A percentile compares a stretch with the other conserved stretches of the same genome.
Evolutionary conservation across 2,888 invertebrate genomes (phyloP).

Genomic region (Celastrina argiolus): DNA sequence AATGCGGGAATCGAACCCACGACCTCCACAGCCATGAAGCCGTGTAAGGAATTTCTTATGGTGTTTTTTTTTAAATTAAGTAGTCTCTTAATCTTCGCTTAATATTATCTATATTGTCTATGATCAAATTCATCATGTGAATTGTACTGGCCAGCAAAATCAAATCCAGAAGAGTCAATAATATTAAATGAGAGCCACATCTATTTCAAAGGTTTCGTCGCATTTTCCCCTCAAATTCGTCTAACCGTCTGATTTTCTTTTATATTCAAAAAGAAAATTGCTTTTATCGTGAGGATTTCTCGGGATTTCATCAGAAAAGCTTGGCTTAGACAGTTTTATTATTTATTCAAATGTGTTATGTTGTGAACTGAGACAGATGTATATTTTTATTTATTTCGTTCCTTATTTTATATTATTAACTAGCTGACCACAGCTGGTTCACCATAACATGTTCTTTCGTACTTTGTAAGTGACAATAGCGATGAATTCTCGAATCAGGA

Average conservation of each 20-base stretch:
- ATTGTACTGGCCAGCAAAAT: too few relatives aligned
- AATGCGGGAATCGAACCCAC: too few relatives aligned
- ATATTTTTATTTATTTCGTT: slow-evolving; percentile 28
- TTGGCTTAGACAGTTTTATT: neutral
- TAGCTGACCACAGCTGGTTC: too few relatives aligned
- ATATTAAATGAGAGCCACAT: neutral
- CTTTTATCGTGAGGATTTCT: slow-evolving; percentile 11
- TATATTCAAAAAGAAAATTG: slow-evolving; percentile 9
- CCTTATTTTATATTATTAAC: slow-evolving; percentile 20
- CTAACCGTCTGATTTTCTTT: slow-evolving; percentile 9
- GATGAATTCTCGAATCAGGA: too few relatives aligned
- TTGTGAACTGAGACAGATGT: slow-evolving; percentile 2
- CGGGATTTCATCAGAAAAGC: neutral
- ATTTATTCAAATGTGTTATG: slow-evolving; percentile 11
- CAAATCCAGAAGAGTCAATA: neutral
- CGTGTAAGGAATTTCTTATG: too few relatives aligned
- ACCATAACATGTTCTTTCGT: too few relatives aligned
- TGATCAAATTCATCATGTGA: too few relatives aligned
- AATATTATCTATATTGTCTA: too few relatives aligned
- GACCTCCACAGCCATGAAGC: too few relatives aligned
- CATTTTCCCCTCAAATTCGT: slow-evolving; percentile 1
- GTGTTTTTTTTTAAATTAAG: too few relatives aligned
- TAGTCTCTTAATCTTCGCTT: too few relatives aligned
- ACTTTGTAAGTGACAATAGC: too few relatives aligned
- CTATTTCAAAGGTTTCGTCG: neutral